Conservation (phyloP, 2,113 vertebrate genomes). For the Anarhynchus alexandrinus region DNA sequence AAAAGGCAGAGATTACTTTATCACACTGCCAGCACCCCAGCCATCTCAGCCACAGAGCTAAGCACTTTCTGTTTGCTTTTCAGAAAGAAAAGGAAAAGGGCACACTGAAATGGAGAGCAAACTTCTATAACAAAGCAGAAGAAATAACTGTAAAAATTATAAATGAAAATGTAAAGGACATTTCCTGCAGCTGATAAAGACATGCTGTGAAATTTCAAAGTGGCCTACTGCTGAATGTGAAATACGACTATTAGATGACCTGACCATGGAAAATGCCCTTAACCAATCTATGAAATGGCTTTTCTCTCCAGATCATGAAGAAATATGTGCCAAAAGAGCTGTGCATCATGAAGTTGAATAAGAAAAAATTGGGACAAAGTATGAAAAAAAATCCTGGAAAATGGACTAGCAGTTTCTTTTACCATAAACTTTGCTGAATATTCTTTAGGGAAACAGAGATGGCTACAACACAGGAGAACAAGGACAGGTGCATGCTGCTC, state of each 20-base stretch:
- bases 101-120: neutral
- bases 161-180: slow-evolving; percentile 36
- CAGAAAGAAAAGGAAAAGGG: neutral
- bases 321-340: slow-evolving; percentile 26
- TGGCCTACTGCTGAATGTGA: slow-evolving; percentile 32
- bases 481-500: slow-evolving; percentile 43
- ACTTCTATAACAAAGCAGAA: slow-evolving; percentile 34
- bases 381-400: slow-evolving; percentile 16
- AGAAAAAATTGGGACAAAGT: slow-evolving; percentile 19
- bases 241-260: slow-evolving; percentile 60
- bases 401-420: slow-evolving; percentile 29
- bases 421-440: slow-evolving; percentile 43
- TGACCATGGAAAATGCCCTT: slow-evolving; percentile 55
- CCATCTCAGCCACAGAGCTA: neutral
- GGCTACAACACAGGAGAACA: slow-evolving; percentile 5
- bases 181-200: slow-evolving; percentile 36
- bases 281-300: slow-evolving; percentile 62
- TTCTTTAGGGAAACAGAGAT: slow-evolving; percentile 59
- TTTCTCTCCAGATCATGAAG: slow-evolving; percentile 60
- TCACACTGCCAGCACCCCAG: neutral
- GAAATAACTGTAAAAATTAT: slow-evolving; percentile 20
- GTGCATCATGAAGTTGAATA: neutral
- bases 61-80: neutral
- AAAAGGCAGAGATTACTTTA: neutral
- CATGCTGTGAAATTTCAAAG: slow-evolving; percentile 53